Evolutionary conservation across 2,113 vertebrate species (phyloP).

Genomic region (Otocyon megalotis): DNA sequence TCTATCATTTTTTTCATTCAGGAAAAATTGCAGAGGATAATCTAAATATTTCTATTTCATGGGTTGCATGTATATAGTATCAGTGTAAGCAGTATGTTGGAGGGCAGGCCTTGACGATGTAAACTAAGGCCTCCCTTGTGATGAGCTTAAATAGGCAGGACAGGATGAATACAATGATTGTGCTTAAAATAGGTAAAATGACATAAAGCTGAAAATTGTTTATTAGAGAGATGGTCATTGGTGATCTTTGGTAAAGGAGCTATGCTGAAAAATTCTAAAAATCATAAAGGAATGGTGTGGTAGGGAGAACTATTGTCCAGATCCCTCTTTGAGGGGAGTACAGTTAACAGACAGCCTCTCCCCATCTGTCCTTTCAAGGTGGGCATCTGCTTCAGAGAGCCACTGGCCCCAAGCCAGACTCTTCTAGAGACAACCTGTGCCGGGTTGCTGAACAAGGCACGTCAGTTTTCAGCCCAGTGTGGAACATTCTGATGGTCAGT

Average conservation of each 20-base stretch:
- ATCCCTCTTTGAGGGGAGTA: neutral
- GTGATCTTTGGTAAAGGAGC: neutral
- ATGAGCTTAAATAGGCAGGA: neutral
- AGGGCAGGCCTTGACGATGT: neutral
- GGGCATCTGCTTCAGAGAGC: neutral
- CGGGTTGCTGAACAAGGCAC: neutral
- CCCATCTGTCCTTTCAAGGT: neutral
- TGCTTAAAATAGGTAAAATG: neutral
- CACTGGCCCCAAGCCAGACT: too few species aligned
- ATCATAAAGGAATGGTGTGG: neutral
- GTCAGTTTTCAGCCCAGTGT: neutral
- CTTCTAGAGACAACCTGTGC: neutral
- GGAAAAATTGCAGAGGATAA: neutral
- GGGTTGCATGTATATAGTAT: neutral
- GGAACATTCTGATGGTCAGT: neutral
- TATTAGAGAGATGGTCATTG: neutral
- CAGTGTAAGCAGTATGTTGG: neutral
- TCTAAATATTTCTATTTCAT: constrained; percentile 23
- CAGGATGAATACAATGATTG: neutral
- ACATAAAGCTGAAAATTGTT: neutral
- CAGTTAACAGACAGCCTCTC: neutral
- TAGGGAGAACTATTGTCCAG: neutral
- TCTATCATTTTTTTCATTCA: constrained; percentile 59
- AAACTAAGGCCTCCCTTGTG: neutral
- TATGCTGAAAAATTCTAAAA: neutral